Conservation (phyloP, 2,888 invertebrate species). For the Thecophora atra region DNA sequence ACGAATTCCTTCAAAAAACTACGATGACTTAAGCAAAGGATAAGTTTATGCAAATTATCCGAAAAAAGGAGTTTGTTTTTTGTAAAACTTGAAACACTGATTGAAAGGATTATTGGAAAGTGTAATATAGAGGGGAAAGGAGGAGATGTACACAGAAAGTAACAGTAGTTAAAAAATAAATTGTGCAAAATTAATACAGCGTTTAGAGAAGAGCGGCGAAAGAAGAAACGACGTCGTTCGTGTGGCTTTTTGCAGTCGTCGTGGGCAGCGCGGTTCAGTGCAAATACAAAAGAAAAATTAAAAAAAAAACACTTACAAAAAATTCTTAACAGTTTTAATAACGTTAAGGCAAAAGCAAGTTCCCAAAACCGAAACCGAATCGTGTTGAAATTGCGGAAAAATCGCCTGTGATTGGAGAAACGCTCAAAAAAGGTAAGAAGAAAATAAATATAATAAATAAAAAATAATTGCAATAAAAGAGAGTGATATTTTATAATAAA, state of each 20-base stretch:
- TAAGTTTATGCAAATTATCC: not conserved
- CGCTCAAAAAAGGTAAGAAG: not conserved
- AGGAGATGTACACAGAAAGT: constrained; percentile 14
- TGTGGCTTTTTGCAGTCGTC: not conserved
- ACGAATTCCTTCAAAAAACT: constrained; percentile 11
- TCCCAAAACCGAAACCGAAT: not conserved
- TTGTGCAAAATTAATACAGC: constrained; percentile 15
- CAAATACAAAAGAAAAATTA: not conserved
- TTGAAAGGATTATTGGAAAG: not conserved
- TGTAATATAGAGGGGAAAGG: not conserved
- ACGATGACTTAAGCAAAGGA: not conserved
- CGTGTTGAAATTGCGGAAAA: too few species aligned
- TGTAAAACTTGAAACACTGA: not conserved
- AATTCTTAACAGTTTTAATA: not conserved
- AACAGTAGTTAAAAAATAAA: constrained; percentile 22
- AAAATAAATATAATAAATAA: not conserved
- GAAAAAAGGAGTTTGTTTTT: constrained; percentile 5
- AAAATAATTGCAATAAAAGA: too few species aligned
- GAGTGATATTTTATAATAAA: too few species aligned
- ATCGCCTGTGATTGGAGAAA: not conserved
- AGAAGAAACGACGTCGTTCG: not conserved
- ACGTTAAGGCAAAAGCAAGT: not conserved
- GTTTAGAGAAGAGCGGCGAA: not conserved
- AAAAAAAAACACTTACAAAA: not conserved
- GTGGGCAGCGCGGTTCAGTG: not conserved